A percentile compares a stretch with the other conserved stretches of the same genome.
Evolutionary conservation across 2,797 vertebrate species (phyloP).

Genomic region (Taeniopygia guttata): DNA sequence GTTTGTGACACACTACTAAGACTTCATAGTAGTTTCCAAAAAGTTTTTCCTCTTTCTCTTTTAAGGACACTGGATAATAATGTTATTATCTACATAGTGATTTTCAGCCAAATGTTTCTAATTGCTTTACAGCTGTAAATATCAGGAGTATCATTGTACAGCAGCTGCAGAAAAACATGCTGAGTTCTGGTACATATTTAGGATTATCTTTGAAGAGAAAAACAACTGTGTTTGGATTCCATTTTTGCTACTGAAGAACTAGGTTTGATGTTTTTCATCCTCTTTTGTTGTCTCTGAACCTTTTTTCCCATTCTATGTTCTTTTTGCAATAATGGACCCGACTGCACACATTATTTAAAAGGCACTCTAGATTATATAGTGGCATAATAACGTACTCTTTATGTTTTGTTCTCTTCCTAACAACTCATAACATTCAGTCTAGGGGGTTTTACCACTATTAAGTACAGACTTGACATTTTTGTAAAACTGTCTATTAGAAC

Average conservation of each 20-base stretch:
- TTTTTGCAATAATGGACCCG: conserved; percentile 5
- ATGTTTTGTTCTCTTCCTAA: conserved; percentile 34
- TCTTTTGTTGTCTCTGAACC: neutral
- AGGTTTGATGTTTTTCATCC: neutral
- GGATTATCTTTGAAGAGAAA: neutral
- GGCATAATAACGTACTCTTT: conserved; percentile 26
- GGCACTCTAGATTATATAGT: conserved; percentile 20
- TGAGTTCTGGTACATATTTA: neutral
- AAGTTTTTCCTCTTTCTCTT: neutral
- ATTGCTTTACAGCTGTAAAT: conserved; percentile 21
- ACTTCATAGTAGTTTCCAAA: neutral
- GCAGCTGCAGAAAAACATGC: neutral
- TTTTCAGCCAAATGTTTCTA: conserved; percentile 15
- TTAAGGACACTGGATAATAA: neutral
- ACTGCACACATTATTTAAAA: neutral
- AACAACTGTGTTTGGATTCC: neutral
- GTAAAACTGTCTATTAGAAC: neutral
- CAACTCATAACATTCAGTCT: conserved; percentile 22
- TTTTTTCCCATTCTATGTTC: neutral
- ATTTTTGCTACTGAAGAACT: neutral
- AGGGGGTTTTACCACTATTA: neutral
- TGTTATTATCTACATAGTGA: neutral
- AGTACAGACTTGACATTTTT: neutral
- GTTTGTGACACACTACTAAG: neutral
- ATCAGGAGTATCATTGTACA: neutral